phyloP scores from a whole-genome alignment of 2,113 vertebrate species.

The Phrynosoma platyrhinos region DNA sequence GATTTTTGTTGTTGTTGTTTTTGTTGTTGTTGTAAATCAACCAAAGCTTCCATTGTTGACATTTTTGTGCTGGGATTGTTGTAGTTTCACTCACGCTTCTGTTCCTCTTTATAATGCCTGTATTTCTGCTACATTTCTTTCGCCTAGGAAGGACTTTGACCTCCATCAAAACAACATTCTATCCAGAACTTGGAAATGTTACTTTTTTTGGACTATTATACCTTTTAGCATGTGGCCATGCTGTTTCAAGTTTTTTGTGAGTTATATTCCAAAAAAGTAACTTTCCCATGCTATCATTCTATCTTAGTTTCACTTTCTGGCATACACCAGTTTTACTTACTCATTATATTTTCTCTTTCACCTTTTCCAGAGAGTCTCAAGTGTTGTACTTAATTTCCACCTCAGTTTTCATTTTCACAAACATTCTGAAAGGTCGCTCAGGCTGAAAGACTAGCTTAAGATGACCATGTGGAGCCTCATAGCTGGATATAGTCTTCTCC shows the following conservation, averaged over 20 bases:
- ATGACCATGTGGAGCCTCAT: not conserved
- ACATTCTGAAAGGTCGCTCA: not conserved
- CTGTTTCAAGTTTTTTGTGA: not conserved
- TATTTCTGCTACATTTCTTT: not conserved
- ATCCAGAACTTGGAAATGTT: not conserved
- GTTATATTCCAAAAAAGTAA: too few species aligned
- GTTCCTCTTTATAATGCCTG: slow-evolving; percentile 9
- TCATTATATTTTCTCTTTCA: not conserved
- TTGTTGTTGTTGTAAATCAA: not conserved
- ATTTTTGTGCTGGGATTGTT: not conserved
- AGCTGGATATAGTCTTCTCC: not conserved
- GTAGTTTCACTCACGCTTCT: not conserved
- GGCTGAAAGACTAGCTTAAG: not conserved
- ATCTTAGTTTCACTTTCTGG: not conserved
- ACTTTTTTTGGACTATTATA: not conserved
- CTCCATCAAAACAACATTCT: not conserved
- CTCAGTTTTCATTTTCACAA: not conserved
- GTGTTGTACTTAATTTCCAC: not conserved
- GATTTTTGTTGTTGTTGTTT: too few species aligned
- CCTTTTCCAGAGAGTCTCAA: not conserved
- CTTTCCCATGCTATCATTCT: too few species aligned
- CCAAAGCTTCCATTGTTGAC: not conserved
- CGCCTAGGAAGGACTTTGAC: not conserved
- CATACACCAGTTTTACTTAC: not conserved
- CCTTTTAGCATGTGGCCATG: not conserved